These are phyloP conservation scores for Harpegnathos saltator DNA, from an alignment of 1,140 invertebrate species.

Conservation along the genomic window DNA sequence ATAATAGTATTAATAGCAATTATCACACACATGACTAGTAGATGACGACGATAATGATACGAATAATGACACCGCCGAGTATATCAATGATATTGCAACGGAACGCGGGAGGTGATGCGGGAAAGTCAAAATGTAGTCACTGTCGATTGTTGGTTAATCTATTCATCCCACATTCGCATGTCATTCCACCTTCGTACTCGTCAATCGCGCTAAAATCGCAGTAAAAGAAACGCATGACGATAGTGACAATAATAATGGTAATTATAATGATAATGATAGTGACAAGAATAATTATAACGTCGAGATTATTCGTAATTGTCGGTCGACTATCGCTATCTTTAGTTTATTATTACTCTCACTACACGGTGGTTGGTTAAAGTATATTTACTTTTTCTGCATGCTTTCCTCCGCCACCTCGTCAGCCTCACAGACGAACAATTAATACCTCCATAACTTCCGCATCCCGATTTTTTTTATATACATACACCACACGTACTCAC, in stretches of 20 bases:
- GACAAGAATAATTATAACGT: slow-evolving; percentile 76
- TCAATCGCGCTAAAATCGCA: slow-evolving; percentile 51
- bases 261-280: slow-evolving; percentile 76
- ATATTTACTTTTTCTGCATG: slow-evolving; percentile 70
- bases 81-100: slow-evolving; percentile 70
- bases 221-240: slow-evolving; percentile 63
- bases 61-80: slow-evolving; percentile 68
- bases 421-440: slow-evolving; percentile 77
- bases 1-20: slow-evolving; percentile 52
- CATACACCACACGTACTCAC: slow-evolving; percentile 81
- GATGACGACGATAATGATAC: slow-evolving; percentile 57
- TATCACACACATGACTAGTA: slow-evolving; percentile 27
- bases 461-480: slow-evolving; percentile 79
- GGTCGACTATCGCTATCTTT: slow-evolving; percentile 79
- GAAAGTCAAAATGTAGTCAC: slow-evolving; percentile 22
- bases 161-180: background rate
- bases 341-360: slow-evolving; percentile 84
- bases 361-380: slow-evolving; percentile 84
- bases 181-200: background rate
- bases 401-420: slow-evolving; percentile 44
- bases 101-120: background rate
- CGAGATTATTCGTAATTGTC: slow-evolving; percentile 81
- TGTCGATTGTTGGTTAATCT: background rate
- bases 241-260: slow-evolving; percentile 70
- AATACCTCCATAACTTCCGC: slow-evolving; percentile 66